Conservation (phyloP, 2,888 invertebrate species). For the Phragmatobia fuliginosa region DNA sequence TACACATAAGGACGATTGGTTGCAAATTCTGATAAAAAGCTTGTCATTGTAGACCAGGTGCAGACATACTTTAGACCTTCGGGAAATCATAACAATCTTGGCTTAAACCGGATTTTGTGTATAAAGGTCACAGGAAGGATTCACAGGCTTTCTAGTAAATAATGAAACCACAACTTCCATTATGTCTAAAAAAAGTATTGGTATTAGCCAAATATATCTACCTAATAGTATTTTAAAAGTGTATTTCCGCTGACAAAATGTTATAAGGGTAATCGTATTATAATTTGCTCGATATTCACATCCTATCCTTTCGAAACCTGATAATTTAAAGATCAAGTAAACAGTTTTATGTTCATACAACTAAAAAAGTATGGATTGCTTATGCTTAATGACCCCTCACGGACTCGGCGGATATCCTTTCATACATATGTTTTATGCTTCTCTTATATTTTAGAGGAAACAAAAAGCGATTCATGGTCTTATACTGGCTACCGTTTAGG, state of each 20-base stretch:
- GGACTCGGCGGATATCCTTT: conserved; percentile 80
- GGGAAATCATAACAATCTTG: not conserved
- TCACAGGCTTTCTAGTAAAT: not conserved
- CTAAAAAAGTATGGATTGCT: conserved; percentile 67
- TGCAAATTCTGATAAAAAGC: not conserved
- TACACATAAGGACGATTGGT: not conserved
- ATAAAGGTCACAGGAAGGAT: conserved; percentile 1
- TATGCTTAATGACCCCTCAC: conserved; percentile 75
- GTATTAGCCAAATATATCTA: not conserved
- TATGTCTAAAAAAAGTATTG: not conserved
- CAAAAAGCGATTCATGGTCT: conserved; percentile 60
- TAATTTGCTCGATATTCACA: conserved; percentile 37
- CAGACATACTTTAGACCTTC: conserved; percentile 9
- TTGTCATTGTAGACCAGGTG: not conserved
- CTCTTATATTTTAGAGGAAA: conserved; percentile 62
- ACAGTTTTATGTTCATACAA: conserved; percentile 41
- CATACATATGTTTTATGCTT: conserved; percentile 57
- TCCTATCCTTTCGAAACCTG: conserved; percentile 33
- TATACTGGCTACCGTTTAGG: conserved; percentile 74
- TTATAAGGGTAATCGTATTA: conserved; percentile 25
- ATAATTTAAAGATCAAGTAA: conserved; percentile 49
- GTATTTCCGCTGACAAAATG: conserved; percentile 14
- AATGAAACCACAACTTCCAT: not conserved
- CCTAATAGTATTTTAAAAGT: conserved; percentile 1
- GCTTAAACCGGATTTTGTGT: not conserved